These are phyloP conservation scores for Drosophila borborema DNA, from an alignment of 2,888 invertebrate genomes.

Conservation along the genomic window DNA sequence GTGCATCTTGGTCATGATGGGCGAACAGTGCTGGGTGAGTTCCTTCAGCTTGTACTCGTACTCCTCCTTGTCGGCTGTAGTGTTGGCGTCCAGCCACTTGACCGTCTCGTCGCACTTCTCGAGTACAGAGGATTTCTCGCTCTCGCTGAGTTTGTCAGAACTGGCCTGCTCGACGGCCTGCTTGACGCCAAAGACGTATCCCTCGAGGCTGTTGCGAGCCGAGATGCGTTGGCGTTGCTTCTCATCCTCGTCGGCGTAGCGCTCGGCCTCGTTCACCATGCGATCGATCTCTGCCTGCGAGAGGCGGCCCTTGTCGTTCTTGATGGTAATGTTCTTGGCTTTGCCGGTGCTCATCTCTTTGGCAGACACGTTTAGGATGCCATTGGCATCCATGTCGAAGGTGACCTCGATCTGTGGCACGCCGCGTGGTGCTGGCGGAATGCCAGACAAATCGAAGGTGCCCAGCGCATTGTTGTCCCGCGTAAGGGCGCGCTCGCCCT, in stretches of 20 bases:
- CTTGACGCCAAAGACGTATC: conserved; percentile 35
- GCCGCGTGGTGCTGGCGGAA: conserved; percentile 96
- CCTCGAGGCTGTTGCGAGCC: conserved; percentile 34
- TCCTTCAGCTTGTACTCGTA: conserved; percentile 86
- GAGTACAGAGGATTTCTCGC: conserved; percentile 89
- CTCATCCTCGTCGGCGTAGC: conserved; percentile 86
- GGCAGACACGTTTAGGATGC: conserved; percentile 96
- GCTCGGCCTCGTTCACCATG: conserved; percentile 91
- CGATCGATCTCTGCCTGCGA: conserved; percentile 92
- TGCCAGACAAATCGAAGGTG: conserved; percentile 32
- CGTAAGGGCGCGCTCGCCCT: conserved; percentile 36
- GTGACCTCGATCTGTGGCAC: conserved; percentile 94
- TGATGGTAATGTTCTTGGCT: conserved; percentile 91
- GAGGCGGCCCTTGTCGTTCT: conserved; percentile 92
- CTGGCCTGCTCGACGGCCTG: conserved; percentile 30
- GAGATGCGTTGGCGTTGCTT: conserved; percentile 37
- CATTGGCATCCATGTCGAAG: conserved; percentile 94
- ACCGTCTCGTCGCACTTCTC: conserved; percentile 80
- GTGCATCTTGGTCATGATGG: conserved; percentile 86
- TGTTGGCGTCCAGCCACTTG: conserved; percentile 91
- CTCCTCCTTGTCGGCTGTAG: conserved; percentile 90
- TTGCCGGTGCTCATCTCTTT: conserved; percentile 89
- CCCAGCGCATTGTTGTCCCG: conserved; percentile 34
- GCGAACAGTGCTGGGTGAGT: conserved; percentile 78
- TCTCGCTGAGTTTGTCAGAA: conserved; percentile 85